Percentiles rank a stretch among this genome's conserved stretches.
Evolutionary conservation across 2,113 vertebrate species (phyloP).

Genomic region (Fregata magnificens): DNA sequence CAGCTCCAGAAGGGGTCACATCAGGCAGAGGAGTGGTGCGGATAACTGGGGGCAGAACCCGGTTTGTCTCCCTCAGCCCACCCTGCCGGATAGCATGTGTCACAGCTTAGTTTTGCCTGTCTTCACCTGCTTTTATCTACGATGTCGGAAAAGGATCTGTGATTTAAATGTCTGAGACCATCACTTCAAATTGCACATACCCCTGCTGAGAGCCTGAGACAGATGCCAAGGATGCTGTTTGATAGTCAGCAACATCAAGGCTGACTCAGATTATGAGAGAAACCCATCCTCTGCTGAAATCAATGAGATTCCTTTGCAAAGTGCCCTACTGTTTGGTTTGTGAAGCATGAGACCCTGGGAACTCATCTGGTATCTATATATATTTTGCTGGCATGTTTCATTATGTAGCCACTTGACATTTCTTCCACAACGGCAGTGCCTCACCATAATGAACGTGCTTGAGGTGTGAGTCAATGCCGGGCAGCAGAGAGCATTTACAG

Average conservation of each 20-base stretch:
- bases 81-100: neutral
- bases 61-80: neutral
- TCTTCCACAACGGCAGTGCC: neutral
- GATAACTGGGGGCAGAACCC: neutral
- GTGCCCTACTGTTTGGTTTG: neutral
- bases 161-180: constrained; percentile 24
- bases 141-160: neutral
- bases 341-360: neutral
- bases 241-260: neutral
- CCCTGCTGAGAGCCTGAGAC: neutral
- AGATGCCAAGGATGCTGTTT: constrained; percentile 20
- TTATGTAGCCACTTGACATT: neutral
- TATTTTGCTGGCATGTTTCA: neutral
- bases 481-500: neutral
- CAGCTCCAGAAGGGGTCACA: neutral
- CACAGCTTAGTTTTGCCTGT: neutral
- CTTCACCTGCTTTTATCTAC: neutral
- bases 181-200: neutral
- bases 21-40: rapidly evolving
- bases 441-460: neutral
- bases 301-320: neutral
- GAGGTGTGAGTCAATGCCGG: neutral
- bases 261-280: neutral
- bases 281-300: neutral
- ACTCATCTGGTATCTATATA: neutral